A percentile compares a stretch with the other conserved stretches of the same genome.
These are phyloP conservation scores for Sialis lutaria DNA, from an alignment of 2,888 invertebrate species.

Conservation along the genomic window DNA sequence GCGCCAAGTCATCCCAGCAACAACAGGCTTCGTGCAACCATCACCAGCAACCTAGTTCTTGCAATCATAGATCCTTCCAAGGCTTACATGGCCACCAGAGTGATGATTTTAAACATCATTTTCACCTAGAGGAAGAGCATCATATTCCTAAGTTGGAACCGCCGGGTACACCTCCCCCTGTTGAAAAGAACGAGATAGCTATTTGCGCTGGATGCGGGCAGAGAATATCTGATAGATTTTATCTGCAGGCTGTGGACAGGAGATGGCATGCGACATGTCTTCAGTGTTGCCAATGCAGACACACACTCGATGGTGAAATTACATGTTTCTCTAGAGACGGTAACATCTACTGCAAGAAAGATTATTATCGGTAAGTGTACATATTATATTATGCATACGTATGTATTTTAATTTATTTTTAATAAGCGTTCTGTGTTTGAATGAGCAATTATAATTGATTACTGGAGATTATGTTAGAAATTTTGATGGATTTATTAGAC, in stretches of 20 bases:
- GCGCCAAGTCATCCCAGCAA: not conserved
- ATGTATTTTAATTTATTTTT: too few species aligned
- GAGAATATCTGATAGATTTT: constrained; percentile 76
- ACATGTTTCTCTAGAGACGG: constrained; percentile 87
- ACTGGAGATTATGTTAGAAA: too few species aligned
- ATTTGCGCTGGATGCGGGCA: constrained; percentile 78
- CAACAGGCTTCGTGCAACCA: too few species aligned
- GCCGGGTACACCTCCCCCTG: constrained; percentile 25
- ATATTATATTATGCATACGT: constrained; percentile 2
- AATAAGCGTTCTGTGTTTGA: too few species aligned
- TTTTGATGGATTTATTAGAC: too few species aligned
- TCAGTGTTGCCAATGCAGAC: constrained; percentile 78
- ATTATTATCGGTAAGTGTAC: constrained; percentile 78
- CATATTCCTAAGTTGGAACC: constrained; percentile 23
- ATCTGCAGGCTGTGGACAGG: constrained; percentile 78
- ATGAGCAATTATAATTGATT: too few species aligned
- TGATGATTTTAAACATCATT: too few species aligned
- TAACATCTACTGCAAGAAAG: constrained; percentile 90
- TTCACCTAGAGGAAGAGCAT: constrained; percentile 9
- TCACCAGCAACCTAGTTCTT: too few species aligned
- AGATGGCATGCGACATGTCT: constrained; percentile 88
- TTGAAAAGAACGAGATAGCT: constrained; percentile 26
- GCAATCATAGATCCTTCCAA: too few species aligned
- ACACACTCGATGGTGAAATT: constrained; percentile 75
- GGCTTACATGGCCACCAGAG: too few species aligned